Conservation (phyloP, 2,888 invertebrate species). For the Ennomos erosarius region DNA sequence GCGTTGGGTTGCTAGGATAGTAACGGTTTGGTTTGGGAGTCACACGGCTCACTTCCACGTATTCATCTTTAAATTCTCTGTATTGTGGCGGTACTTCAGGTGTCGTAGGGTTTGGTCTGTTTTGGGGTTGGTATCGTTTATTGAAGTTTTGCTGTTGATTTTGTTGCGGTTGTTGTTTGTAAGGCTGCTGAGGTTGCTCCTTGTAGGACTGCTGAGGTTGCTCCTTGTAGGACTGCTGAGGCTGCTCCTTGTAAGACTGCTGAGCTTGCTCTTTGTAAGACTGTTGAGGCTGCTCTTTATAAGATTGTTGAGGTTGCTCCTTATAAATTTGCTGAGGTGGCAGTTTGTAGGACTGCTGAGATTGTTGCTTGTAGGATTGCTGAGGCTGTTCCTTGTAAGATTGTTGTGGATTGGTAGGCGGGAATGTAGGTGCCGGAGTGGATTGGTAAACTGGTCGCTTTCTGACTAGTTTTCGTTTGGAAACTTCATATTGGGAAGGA, state of each 20-base stretch:
- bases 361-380: conserved; percentile 32
- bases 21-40: conserved; percentile 70
- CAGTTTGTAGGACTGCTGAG: conserved; percentile 39
- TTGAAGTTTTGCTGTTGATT: conserved; percentile 50
- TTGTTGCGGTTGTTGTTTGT: conserved; percentile 52
- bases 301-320: conserved; percentile 32
- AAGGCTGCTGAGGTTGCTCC: conserved; percentile 44
- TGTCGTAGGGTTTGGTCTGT: conserved; percentile 50
- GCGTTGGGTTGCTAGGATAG: conserved; percentile 59
- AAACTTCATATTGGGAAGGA: conserved; percentile 60
- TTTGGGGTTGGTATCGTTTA: conserved; percentile 53
- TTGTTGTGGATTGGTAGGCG: conserved; percentile 53
- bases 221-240: conserved; percentile 22
- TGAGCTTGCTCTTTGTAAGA: conserved; percentile 17
- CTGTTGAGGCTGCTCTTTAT: conserved; percentile 45
- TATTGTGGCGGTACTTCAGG: conserved; percentile 71
- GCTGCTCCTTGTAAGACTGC: conserved; percentile 13
- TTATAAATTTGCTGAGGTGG: conserved; percentile 14
- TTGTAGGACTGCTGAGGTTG: conserved; percentile 29
- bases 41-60: conserved; percentile 77
- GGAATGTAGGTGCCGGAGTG: conserved; percentile 56
- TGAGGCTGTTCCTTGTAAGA: conserved; percentile 35
- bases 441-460: conserved; percentile 72
- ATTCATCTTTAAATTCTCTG: conserved; percentile 73
- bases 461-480: conserved; percentile 72